Percentiles rank a stretch among this genome's conserved stretches.
phyloP scores from a whole-genome alignment of 2,113 vertebrate genomes.

The Pristiophorus japonicus region DNA sequence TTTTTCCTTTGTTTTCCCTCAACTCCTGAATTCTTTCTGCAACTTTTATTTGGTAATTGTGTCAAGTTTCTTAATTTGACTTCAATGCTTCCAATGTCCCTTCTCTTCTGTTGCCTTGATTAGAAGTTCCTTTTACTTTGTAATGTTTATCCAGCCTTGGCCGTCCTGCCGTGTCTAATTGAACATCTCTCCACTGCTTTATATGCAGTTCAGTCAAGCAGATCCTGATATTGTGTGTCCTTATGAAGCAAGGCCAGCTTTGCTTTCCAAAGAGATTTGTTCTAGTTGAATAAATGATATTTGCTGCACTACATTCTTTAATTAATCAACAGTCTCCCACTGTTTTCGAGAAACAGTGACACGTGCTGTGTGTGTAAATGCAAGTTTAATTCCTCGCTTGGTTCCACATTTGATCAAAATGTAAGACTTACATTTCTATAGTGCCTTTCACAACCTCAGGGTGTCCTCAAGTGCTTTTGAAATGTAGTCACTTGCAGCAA shows the following conservation, averaged over 20 bases:
- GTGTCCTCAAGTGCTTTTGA: no score
- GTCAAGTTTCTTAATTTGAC: slow-evolving; percentile 18
- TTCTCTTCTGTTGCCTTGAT: neutral
- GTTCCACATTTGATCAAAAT: neutral
- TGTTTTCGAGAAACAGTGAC: neutral
- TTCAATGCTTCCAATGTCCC: neutral
- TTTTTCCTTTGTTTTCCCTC: neutral
- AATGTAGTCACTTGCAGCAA: no score
- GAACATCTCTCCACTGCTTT: neutral
- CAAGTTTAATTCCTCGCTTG: neutral
- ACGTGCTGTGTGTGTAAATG: neutral
- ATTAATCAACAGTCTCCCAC: neutral
- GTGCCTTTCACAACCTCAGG: no score
- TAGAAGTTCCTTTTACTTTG: neutral
- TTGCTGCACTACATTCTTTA: neutral
- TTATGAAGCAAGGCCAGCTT: neutral
- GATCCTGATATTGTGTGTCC: neutral
- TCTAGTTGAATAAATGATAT: neutral
- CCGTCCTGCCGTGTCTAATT: neutral
- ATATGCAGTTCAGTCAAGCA: neutral
- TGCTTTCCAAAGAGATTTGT: neutral
- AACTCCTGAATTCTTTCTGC: neutral
- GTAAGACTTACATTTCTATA: no score
- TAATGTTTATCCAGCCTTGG: neutral
- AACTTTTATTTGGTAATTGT: neutral